Evolutionary conservation across 2,113 vertebrate genomes (phyloP).

Genomic region (Lampris incognitus): DNA sequence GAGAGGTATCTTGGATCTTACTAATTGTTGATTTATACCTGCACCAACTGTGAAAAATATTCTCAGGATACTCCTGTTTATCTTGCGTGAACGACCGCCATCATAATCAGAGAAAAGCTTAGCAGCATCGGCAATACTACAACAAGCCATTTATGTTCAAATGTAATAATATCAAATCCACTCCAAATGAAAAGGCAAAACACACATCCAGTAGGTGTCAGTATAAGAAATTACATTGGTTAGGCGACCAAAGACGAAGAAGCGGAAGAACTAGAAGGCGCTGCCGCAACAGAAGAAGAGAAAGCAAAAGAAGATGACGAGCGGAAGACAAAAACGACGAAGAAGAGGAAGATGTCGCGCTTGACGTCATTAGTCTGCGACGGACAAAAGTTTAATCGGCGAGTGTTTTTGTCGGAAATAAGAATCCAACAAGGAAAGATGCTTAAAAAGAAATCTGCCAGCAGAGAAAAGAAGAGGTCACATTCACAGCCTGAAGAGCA

Average conservation of each 20-base stretch:
- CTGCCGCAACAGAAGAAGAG: not conserved
- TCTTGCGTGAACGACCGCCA: too few relatives aligned
- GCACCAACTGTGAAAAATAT: too few relatives aligned
- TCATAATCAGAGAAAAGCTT: too few relatives aligned
- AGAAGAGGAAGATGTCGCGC: conserved; percentile 18
- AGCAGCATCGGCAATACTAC: too few relatives aligned
- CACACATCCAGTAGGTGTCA: conserved; percentile 24
- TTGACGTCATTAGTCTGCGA: conserved; percentile 8
- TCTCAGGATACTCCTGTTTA: too few relatives aligned
- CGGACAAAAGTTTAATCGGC: not conserved
- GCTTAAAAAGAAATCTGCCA: conserved; percentile 76
- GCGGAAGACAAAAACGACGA: not conserved
- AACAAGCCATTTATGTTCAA: too few relatives aligned
- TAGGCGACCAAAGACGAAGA: not conserved
- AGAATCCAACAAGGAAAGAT: conserved; percentile 20
- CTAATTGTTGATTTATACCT: too few relatives aligned
- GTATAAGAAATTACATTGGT: fast-evolving
- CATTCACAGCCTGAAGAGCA: conserved; percentile 65
- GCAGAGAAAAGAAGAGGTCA: conserved; percentile 79
- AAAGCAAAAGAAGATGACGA: conserved; percentile 21
- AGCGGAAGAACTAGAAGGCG: not conserved
- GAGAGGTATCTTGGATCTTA: too few relatives aligned
- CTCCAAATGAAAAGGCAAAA: too few relatives aligned
- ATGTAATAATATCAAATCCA: too few relatives aligned
- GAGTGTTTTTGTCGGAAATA: fast-evolving